phyloP scores from a whole-genome alignment of 2,888 invertebrate species.

The Leucoma salicis region DNA sequence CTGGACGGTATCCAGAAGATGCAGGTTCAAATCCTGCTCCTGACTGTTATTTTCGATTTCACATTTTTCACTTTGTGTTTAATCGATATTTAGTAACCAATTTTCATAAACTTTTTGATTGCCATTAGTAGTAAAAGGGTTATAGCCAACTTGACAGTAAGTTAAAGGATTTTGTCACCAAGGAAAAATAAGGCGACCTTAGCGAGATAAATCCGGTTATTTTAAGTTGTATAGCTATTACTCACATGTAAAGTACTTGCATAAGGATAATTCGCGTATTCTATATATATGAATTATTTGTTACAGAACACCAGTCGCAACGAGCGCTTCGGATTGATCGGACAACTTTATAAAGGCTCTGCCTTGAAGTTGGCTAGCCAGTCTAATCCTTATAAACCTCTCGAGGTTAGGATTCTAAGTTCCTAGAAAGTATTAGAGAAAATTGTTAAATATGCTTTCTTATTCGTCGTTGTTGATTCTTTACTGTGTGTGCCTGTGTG shows the following conservation, averaged over 20 bases:
- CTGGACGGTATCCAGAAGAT: too few relatives aligned
- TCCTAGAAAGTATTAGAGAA: slow-evolving; percentile 18
- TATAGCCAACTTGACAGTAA: too few relatives aligned
- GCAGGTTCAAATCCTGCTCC: too few relatives aligned
- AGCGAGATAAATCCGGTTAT: too few relatives aligned
- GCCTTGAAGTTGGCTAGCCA: slow-evolving; percentile 30
- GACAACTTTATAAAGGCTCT: slow-evolving; percentile 33
- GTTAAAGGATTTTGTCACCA: too few relatives aligned
- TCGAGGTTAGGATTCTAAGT: slow-evolving; percentile 27
- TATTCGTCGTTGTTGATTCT: slow-evolving; percentile 6
- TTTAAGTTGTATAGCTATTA: too few relatives aligned
- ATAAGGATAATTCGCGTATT: slow-evolving; percentile 18
- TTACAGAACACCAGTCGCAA: slow-evolving; percentile 15
- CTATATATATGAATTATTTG: slow-evolving; percentile 6
- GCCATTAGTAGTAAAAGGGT: too few relatives aligned
- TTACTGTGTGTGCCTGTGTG: slow-evolving; percentile 11
- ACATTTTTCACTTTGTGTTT: too few relatives aligned
- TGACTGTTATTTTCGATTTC: too few relatives aligned
- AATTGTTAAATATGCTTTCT: slow-evolving; percentile 11
- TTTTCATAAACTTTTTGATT: too few relatives aligned
- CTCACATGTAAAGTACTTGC: neutral
- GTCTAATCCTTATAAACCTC: slow-evolving; percentile 28
- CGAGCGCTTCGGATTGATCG: slow-evolving; percentile 27
- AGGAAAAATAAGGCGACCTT: too few relatives aligned
- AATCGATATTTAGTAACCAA: too few relatives aligned